phyloP scores from a whole-genome alignment of 2,113 vertebrate species.

The Macquaria ambigua region DNA sequence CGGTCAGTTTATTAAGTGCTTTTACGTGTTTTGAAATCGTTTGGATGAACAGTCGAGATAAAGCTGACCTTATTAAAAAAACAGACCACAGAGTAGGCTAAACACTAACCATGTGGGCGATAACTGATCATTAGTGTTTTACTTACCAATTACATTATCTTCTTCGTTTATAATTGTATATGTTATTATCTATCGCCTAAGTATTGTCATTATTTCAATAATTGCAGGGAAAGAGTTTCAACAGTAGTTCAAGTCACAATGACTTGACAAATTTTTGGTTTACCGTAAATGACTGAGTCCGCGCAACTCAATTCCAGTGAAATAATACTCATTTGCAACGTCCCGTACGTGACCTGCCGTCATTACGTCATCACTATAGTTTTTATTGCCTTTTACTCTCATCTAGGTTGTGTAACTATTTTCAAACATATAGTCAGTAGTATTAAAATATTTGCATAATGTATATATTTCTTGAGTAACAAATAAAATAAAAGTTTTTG shows the following conservation, averaged over 20 bases:
- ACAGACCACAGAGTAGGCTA: background rate
- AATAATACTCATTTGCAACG: background rate
- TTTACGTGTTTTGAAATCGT: background rate
- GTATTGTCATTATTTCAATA: background rate
- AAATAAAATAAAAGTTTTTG: background rate
- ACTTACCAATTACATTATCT: background rate
- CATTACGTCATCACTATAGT: background rate
- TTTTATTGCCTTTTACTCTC: too few relatives aligned
- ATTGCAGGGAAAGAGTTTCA: too few relatives aligned
- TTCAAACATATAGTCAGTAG: background rate
- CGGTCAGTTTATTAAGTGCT: background rate
- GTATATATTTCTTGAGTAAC: background rate
- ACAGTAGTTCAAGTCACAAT: slow-evolving; percentile 65
- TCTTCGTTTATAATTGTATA: background rate
- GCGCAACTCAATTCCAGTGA: background rate
- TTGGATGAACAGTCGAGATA: background rate
- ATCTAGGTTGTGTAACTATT: background rate
- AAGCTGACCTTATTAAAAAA: background rate
- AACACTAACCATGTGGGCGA: background rate
- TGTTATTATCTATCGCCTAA: background rate
- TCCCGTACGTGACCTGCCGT: background rate
- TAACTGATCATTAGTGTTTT: background rate
- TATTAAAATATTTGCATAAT: background rate
- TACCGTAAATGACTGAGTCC: slow-evolving; percentile 21
- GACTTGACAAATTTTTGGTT: slow-evolving; percentile 71